Evolutionary conservation across 2,888 invertebrate species (phyloP).

Genomic region (Glyphotaelius pellucidus): DNA sequence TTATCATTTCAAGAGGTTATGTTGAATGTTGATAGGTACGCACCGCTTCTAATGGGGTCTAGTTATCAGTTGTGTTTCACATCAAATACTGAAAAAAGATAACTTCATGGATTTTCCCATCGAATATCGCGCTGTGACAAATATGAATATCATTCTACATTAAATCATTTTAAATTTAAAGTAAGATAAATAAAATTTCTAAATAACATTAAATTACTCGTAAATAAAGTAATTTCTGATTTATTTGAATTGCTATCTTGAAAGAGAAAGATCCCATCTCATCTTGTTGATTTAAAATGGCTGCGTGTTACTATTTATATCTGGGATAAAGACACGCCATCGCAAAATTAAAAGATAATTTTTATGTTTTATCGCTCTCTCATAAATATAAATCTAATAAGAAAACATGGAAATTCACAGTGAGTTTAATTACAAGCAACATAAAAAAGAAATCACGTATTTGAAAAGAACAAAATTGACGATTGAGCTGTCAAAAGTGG

Average conservation of each 20-base stretch:
- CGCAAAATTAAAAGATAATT: neutral
- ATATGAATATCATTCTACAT: neutral
- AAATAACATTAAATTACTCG: neutral
- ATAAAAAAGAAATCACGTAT: neutral
- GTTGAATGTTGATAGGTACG: neutral
- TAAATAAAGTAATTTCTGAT: neutral
- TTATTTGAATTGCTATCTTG: neutral
- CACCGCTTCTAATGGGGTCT: neutral
- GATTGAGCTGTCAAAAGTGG: neutral
- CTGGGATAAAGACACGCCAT: neutral
- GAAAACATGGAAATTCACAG: neutral
- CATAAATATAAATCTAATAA: neutral
- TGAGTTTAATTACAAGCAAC: neutral
- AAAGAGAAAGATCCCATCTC: neutral
- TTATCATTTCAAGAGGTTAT: slow-evolving; percentile 4
- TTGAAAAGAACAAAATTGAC: neutral
- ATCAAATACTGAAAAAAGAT: neutral
- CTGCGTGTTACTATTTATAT: neutral
- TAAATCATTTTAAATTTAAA: neutral
- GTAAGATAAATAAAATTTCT: neutral
- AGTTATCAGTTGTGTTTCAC: neutral
- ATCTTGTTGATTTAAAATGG: neutral
- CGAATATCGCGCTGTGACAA: neutral
- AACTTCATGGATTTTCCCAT: neutral
- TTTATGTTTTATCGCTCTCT: neutral